Conservation (phyloP, 1,140 invertebrate species). For the Atta colombica region DNA sequence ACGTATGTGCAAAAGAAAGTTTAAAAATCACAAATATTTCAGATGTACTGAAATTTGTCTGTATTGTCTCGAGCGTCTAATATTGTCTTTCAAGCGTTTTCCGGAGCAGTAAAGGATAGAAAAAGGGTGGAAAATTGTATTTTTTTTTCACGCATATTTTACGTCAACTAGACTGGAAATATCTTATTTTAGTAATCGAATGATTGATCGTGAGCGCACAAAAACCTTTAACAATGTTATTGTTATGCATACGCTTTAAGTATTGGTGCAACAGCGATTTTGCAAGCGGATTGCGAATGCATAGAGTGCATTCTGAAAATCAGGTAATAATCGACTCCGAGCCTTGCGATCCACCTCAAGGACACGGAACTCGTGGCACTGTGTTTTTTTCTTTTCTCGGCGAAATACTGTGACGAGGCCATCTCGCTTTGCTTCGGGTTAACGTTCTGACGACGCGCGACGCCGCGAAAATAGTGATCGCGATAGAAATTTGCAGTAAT, state of each 20-base stretch:
- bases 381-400: conserved; percentile 71
- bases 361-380: conserved; percentile 77
- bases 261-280: conserved; percentile 79
- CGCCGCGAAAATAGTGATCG: background rate
- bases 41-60: too few relatives aligned
- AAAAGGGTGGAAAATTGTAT: background rate
- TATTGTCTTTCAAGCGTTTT: background rate
- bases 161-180: background rate
- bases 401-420: conserved; percentile 79
- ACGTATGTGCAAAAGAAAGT: background rate
- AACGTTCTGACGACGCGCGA: conserved; percentile 23
- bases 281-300: conserved; percentile 80
- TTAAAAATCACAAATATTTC: background rate
- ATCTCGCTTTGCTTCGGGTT: conserved; percentile 35
- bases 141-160: background rate
- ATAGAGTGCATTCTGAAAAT: conserved; percentile 80
- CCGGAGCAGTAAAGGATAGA: background rate
- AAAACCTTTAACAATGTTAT: conserved; percentile 26
- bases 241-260: conserved; percentile 57
- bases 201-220: background rate
- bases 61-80: background rate
- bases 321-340: conserved; percentile 78
- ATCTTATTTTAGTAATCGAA: conserved; percentile 15
- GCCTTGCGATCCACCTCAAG: conserved; percentile 77
- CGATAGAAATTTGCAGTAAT: too few relatives aligned